These are phyloP conservation scores for Drosophila busckii DNA, from an alignment of 1,140 invertebrate species.

Conservation along the genomic window DNA sequence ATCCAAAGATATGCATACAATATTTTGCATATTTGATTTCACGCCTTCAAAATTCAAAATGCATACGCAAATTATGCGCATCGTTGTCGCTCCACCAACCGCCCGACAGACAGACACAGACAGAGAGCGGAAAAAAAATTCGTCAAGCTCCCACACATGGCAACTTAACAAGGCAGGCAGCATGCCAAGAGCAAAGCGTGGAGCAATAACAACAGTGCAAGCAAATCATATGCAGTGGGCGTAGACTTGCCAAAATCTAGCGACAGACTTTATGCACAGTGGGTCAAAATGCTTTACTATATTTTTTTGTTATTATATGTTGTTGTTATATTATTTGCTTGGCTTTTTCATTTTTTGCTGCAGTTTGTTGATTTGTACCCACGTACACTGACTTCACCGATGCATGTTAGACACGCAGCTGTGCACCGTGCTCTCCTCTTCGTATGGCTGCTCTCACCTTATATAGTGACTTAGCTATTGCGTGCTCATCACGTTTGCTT, in stretches of 20 bases:
- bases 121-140: slow-evolving; percentile 5
- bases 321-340: slow-evolving; percentile 20
- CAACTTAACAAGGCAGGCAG: slow-evolving; percentile 57
- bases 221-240: slow-evolving; percentile 33
- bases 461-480: too few species aligned
- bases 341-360: neutral
- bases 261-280: slow-evolving; percentile 30
- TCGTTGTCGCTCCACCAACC: slow-evolving; percentile 38
- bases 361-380: slow-evolving; percentile 44
- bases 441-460: slow-evolving; percentile 50
- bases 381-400: too few species aligned
- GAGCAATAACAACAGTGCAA: slow-evolving; percentile 11
- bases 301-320: neutral
- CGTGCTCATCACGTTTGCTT: slow-evolving; percentile 70
- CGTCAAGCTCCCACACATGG: slow-evolving; percentile 55
- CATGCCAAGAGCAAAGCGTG: slow-evolving; percentile 41
- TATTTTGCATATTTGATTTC: slow-evolving; percentile 72
- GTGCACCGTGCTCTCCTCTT: slow-evolving; percentile 27
- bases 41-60: slow-evolving; percentile 68
- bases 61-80: slow-evolving; percentile 73
- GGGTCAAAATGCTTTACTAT: neutral
- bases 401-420: slow-evolving; percentile 20
- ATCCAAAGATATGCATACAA: slow-evolving; percentile 46
- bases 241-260: slow-evolving; percentile 50
- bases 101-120: slow-evolving; percentile 6